Conservation (phyloP, 2,797 vertebrate species). For the Cheirogaleus major region DNA sequence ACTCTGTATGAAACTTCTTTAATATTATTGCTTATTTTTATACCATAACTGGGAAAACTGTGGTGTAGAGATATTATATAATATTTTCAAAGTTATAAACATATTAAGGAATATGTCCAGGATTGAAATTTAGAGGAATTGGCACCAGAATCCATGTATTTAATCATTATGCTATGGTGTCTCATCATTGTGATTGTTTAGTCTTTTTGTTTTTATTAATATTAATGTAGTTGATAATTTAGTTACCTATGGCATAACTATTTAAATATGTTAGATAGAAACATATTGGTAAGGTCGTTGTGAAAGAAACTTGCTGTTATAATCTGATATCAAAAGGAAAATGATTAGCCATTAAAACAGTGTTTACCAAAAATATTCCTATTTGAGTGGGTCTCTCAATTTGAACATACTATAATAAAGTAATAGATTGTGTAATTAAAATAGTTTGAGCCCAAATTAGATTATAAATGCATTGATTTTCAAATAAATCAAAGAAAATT, state of each 20-base stretch:
- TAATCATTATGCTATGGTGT: neutral
- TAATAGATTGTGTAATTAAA: neutral
- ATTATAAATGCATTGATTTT: neutral
- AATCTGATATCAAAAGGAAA: neutral
- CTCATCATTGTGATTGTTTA: neutral
- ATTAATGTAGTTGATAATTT: neutral
- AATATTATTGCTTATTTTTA: neutral
- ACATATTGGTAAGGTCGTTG: neutral
- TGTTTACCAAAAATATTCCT: neutral
- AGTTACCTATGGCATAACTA: neutral
- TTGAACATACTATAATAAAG: neutral
- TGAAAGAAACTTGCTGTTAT: neutral
- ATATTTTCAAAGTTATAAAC: neutral
- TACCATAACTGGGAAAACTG: neutral
- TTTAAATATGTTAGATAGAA: neutral
- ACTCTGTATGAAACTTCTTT: neutral
- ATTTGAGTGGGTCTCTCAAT: neutral
- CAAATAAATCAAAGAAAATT: neutral
- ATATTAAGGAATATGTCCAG: neutral
- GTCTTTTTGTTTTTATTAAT: neutral
- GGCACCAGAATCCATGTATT: neutral
- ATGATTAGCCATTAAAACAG: neutral
- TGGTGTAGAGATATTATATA: neutral
- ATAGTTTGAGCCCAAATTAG: neutral
- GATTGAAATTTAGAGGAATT: neutral